These are phyloP conservation scores for Diachrysia chrysitis DNA, from an alignment of 2,888 invertebrate species.

Conservation along the genomic window DNA sequence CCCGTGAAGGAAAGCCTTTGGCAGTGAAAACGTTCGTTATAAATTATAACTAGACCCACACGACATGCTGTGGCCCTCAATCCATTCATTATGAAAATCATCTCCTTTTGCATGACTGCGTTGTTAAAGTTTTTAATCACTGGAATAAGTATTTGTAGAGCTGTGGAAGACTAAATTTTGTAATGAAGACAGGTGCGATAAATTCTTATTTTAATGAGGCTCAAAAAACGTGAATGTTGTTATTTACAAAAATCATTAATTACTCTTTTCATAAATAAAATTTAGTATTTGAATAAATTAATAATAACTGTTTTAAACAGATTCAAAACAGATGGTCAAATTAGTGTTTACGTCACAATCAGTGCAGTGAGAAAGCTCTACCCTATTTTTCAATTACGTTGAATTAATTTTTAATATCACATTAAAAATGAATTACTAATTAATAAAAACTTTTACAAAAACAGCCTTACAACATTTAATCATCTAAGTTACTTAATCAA, in stretches of 20 bases:
- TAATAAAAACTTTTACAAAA: not conserved
- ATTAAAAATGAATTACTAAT: not conserved
- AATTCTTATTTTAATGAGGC: not conserved
- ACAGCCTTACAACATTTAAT: not conserved
- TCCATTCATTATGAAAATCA: slow-evolving; percentile 32
- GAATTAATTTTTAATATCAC: not conserved
- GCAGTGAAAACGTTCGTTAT: slow-evolving; percentile 43
- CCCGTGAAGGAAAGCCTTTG: slow-evolving; percentile 22
- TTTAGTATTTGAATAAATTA: too few relatives aligned
- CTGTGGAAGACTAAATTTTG: not conserved
- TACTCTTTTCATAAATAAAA: too few relatives aligned
- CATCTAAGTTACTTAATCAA: slow-evolving; percentile 23
- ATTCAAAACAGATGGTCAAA: too few relatives aligned
- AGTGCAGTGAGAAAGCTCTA: not conserved
- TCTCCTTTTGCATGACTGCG: slow-evolving; percentile 14
- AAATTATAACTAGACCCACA: slow-evolving; percentile 35
- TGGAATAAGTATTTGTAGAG: not conserved
- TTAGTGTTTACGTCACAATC: too few relatives aligned
- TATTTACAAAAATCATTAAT: too few relatives aligned
- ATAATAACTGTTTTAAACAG: too few relatives aligned
- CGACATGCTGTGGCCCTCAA: not conserved
- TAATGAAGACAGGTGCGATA: not conserved
- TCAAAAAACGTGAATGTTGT: not conserved
- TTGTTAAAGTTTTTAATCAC: not conserved
- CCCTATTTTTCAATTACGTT: not conserved